Evolutionary conservation across 2,113 vertebrate species (phyloP), one percentile per base, ranked within the genome.

Genomic region (Helogale parvula): DNA sequence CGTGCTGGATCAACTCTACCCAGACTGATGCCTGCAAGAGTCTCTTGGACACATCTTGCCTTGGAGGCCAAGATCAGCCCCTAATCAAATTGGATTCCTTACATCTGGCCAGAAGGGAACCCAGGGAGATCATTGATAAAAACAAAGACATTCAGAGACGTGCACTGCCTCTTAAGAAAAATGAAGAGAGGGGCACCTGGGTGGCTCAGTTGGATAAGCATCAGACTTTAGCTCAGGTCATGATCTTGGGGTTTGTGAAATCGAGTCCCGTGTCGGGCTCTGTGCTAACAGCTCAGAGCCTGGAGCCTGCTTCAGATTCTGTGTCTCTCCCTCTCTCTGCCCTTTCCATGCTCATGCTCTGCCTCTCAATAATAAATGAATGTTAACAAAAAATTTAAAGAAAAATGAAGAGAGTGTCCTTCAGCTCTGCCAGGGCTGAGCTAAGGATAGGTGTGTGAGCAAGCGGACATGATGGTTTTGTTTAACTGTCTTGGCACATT

Each of bases 1-100:
- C 25, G 63, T 65, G 21, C 47, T 57, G 0, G 0, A 47, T 71
- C 90, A 90, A 41, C 88, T 47, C 47, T 95, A 92, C 96, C 82
- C 72, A 83, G 45, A 47, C 74, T 7, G 72, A 50, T 3, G 3
- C 8, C 90, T 19, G 47, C 77, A 25, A 0, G 80, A 41, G 29
- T 96, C 90, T 94, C 76, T 10, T 47, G 45, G 45, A 95, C 17
- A 54, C 0, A 0, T 52, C 57, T 82, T 82, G 60, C 81, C 71
- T 95, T 77, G 85, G 57, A 95, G 81, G 69, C 66, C 88, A 98
- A 98, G 72, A 94, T 95, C 88, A 81, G 72, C 29, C 41, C 63
- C 65, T 95, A 94, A 94, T 96, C 90, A 91, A 96, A 96, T 91
- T 91, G 77, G 71, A 97, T 92, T 94, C 66, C 72, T 95, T 96